phyloP scores from a whole-genome alignment of 2,888 invertebrate genomes.

The Seira ritae region DNA sequence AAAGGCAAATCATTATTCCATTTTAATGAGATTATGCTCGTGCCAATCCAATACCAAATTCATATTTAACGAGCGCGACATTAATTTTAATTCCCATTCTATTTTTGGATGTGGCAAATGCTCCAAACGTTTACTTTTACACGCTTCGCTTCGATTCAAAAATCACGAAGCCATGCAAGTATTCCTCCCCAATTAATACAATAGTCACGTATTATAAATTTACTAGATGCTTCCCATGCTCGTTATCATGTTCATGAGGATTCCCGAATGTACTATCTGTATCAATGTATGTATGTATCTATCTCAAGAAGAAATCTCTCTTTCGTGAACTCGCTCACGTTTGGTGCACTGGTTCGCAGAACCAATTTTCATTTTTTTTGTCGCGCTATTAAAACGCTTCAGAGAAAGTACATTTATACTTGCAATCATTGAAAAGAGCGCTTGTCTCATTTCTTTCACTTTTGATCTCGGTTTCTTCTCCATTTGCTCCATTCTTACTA shows the following conservation, averaged over 20 bases:
- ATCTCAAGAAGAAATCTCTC: neutral
- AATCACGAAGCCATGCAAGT: neutral
- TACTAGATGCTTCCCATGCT: conserved; percentile 20
- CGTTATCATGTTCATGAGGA: conserved; percentile 30
- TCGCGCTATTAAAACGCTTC: too few species aligned
- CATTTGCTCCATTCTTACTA: too few species aligned
- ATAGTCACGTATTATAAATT: conserved; percentile 27
- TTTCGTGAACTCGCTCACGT: too few species aligned
- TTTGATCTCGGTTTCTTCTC: too few species aligned
- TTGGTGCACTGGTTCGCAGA: too few species aligned
- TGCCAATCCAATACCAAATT: neutral
- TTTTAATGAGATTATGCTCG: neutral
- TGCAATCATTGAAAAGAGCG: neutral
- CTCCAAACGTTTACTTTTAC: neutral
- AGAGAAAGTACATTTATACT: neutral
- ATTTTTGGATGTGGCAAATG: too few species aligned
- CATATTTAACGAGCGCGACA: neutral
- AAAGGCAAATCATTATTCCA: neutral
- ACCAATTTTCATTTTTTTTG: neutral
- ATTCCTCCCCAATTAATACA: conserved; percentile 29
- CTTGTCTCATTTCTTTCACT: neutral
- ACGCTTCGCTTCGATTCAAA: neutral
- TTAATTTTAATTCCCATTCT: neutral
- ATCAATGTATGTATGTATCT: neutral
- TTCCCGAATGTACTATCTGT: conserved; percentile 16